A percentile compares a stretch with the other conserved stretches of the same genome.
These are phyloP conservation scores for Tichodroma muraria DNA, from an alignment of 2,113 vertebrate species.

Conservation along the genomic window DNA sequence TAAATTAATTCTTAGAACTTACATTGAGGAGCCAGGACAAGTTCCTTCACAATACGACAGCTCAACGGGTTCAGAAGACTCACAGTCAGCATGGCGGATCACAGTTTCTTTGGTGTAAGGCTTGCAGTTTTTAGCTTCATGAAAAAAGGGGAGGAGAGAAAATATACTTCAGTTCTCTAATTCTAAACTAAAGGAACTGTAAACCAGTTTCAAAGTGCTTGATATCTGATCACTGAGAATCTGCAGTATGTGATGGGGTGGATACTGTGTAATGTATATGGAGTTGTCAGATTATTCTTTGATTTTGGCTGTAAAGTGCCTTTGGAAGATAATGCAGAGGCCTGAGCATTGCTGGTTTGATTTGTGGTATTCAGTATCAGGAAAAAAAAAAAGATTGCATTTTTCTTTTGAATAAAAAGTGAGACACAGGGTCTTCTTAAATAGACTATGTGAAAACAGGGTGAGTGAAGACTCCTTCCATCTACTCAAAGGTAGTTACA, in stretches of 20 bases:
- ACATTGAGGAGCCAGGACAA: constrained; percentile 81
- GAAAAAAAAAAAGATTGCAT: background rate
- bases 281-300: background rate
- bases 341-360: background rate
- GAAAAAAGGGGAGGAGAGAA: background rate
- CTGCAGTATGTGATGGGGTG: background rate
- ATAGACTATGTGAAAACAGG: background rate
- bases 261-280: background rate
- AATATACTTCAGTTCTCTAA: background rate
- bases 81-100: constrained; percentile 68
- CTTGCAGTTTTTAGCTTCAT: constrained; percentile 60
- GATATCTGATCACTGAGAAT: background rate
- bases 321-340: background rate
- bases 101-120: constrained; percentile 33
- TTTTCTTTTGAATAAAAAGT: background rate
- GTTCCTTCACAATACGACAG: constrained; percentile 78
- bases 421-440: background rate
- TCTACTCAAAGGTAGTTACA: background rate
- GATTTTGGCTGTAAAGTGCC: background rate
- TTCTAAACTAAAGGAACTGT: background rate
- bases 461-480: background rate
- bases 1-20: constrained; percentile 54
- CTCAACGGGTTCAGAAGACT: constrained; percentile 59
- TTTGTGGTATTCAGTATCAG: background rate
- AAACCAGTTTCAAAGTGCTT: background rate